Evolutionary conservation across 2,113 vertebrate species (phyloP).

Genomic region (Corythoichthys intestinalis): DNA sequence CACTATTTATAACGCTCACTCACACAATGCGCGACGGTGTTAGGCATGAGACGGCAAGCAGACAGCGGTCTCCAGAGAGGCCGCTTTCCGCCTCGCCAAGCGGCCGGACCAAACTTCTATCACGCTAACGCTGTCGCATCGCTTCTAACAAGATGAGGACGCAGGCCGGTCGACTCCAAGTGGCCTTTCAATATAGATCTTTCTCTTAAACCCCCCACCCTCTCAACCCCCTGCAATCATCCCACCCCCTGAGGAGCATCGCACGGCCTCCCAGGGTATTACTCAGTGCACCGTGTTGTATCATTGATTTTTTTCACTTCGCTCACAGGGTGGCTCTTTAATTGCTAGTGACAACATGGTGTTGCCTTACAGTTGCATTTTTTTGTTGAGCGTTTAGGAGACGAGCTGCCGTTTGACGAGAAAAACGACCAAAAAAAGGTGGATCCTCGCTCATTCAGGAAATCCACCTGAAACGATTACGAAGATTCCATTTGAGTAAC

Average conservation of each 20-base stretch:
- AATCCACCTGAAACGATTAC: neutral
- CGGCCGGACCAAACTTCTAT: conserved; percentile 17
- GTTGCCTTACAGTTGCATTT: conserved; percentile 26
- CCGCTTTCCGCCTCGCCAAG: conserved; percentile 39
- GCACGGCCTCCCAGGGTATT: conserved; percentile 45
- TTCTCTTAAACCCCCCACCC: conserved; percentile 17
- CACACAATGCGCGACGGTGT: conserved; percentile 25
- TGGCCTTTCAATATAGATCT: conserved; percentile 52
- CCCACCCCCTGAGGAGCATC: conserved; percentile 34
- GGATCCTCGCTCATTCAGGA: neutral
- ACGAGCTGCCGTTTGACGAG: neutral
- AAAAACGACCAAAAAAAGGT: conserved; percentile 9
- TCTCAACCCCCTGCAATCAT: conserved; percentile 33
- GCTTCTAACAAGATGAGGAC: conserved; percentile 33
- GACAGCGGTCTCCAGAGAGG: conserved; percentile 49
- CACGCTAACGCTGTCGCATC: conserved; percentile 24
- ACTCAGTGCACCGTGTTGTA: conserved; percentile 47
- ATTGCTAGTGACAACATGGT: conserved; percentile 53
- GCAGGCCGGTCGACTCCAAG: conserved; percentile 18
- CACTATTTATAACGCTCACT: conserved; percentile 56
- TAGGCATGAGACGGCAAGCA: conserved; percentile 39
- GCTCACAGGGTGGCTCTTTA: conserved; percentile 49
- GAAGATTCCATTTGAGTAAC: neutral
- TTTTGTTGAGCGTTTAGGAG: conserved; percentile 4
- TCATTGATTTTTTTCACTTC: conserved; percentile 68